These are phyloP conservation scores for Cepaea hortensis DNA, from an alignment of 2,888 invertebrate genomes.

Conservation along the genomic window DNA sequence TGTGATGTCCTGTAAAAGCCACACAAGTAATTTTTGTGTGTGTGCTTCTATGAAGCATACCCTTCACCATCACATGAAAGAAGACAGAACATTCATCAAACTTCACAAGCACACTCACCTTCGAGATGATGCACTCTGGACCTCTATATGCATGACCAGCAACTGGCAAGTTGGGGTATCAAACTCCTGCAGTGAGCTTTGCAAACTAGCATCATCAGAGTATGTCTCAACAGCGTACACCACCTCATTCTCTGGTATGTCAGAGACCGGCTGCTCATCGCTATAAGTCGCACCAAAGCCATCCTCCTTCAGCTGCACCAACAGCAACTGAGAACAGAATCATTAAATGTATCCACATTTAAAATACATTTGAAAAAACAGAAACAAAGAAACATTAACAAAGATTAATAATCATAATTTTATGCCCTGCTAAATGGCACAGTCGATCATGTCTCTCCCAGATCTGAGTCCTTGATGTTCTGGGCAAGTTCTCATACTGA, in stretches of 20 bases:
- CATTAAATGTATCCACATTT: neutral
- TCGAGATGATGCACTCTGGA: constrained; percentile 34
- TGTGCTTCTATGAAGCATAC: too few relatives aligned
- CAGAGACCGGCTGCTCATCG: constrained; percentile 76
- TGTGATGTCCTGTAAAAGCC: too few relatives aligned
- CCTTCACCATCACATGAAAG: too few relatives aligned
- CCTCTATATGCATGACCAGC: constrained; percentile 63
- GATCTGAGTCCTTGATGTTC: too few relatives aligned
- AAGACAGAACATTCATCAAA: too few relatives aligned
- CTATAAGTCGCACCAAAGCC: constrained; percentile 80
- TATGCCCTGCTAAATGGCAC: neutral
- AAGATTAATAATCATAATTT: neutral
- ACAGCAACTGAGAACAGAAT: constrained; percentile 81
- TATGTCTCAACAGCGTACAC: constrained; percentile 75
- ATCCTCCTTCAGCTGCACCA: constrained; percentile 90
- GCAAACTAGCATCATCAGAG: constrained; percentile 50
- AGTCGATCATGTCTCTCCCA: too few relatives aligned
- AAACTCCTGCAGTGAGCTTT: constrained; percentile 51
- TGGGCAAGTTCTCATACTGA: too few relatives aligned
- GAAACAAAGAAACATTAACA: neutral
- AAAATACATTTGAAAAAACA: neutral
- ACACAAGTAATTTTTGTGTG: too few relatives aligned
- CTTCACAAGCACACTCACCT: constrained; percentile 26
- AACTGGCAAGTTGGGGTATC: constrained; percentile 61
- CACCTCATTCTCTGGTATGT: constrained; percentile 72